Base-by-base conservation (phyloP, 2,888 invertebrate genomes). In the Stenodera caucasica region DNA sequence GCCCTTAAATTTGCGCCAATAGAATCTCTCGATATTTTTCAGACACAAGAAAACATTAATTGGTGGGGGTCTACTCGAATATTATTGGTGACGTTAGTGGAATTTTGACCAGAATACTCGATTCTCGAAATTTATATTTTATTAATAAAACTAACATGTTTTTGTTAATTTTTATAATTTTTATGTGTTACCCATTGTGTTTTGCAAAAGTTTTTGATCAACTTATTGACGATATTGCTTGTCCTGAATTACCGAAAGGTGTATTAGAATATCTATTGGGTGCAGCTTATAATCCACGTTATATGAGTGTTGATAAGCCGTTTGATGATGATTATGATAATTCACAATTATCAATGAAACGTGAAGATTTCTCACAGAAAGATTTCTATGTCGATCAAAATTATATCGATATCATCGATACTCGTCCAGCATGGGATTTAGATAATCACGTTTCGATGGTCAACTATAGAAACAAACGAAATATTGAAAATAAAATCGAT, bases 271-370 rank as follows among this genome's bases (percentile, higher is more conserved):
- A 15, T 21, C 11, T 52, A 21, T 23, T 52, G 7, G 52, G 52
- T n/a, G 7, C 52, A 1, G 52, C 52, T 52, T 52, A 29, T 21
- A 52, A 52, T 52, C 32, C 52, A 52, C 26, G 52, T 12, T 52
- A 52, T 21, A 52, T 52, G 52, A 52, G 52, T 23, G 15, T 52
- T 35, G 32, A 30, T 12, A 18, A 52, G 2, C 52, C 52, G 11
- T 18, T 6, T n/a, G 29, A 14, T 18, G 21, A 18, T 7, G 26
- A 26, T 5, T 4, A 26, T 26, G 5, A 6, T 21, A 45, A 15
- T 37, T 9, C 21, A n/a, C 5, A 7, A 14, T 5, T 14, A 3
- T 7, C 32, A 12, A 15, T 33, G 23, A 52, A 52, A 52, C 52
- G 52, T 32, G 32, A 15, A 12, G 32, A 15, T 32, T 0, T 0